Percentiles rank a stretch among this genome's conserved stretches.
These are phyloP conservation scores for Leptinotarsa rubiginosa DNA, from an alignment of 2,888 invertebrate genomes.

Conservation along the genomic window DNA sequence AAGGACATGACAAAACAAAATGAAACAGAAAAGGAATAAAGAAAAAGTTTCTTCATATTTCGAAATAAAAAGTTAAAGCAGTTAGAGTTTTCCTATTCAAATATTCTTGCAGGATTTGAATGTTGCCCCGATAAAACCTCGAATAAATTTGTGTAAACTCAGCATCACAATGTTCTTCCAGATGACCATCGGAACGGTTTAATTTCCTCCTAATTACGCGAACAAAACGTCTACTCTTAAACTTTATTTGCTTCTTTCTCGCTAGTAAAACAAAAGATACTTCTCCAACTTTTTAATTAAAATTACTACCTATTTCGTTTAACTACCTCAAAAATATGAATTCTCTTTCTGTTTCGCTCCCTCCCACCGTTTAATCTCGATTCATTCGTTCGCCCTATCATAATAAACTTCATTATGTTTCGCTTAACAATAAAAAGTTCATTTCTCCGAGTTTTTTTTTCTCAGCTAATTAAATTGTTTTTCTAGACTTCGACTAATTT, in stretches of 20 bases:
- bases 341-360: slow-evolving; percentile 50
- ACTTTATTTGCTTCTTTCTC: slow-evolving; percentile 64
- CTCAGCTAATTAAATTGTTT: slow-evolving; percentile 54
- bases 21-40: too few species aligned
- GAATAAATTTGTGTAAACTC: slow-evolving; percentile 59
- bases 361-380: slow-evolving; percentile 53
- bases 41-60: too few species aligned
- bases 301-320: slow-evolving; percentile 66
- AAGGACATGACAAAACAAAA: too few species aligned
- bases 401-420: slow-evolving; percentile 60
- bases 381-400: slow-evolving; percentile 57
- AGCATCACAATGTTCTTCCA: slow-evolving; percentile 57
- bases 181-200: slow-evolving; percentile 62
- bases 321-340: slow-evolving; percentile 65
- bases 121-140: slow-evolving; percentile 53
- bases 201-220: slow-evolving; percentile 65
- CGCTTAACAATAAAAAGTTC: slow-evolving; percentile 55
- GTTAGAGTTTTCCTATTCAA: too few species aligned
- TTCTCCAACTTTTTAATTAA: slow-evolving; percentile 66
- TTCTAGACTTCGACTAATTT: slow-evolving; percentile 45
- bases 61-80: too few species aligned
- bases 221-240: slow-evolving; percentile 63
- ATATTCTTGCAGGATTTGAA: slow-evolving; percentile 9
- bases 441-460: slow-evolving; percentile 48
- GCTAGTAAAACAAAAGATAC: slow-evolving; percentile 65